Base-by-base conservation (phyloP, 2,888 invertebrate genomes). In the Calameuta pallipes region DNA sequence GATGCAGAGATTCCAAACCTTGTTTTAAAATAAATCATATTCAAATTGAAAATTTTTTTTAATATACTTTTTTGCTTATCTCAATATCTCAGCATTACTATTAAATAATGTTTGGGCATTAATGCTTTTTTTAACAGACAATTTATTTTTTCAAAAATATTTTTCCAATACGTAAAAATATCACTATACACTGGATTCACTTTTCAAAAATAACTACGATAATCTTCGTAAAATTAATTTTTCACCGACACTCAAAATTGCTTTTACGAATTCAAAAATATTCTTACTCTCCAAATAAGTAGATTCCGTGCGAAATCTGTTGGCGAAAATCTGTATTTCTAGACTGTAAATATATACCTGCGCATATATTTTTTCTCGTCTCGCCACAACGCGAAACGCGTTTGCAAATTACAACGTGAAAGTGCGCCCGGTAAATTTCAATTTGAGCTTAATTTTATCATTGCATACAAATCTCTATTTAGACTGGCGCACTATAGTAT, bases 401-500 rank as follows among this genome's bases (percentile, higher is more conserved):
- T 56, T 56, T 23, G 56, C 56, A 56, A 56, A 56, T 56, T 56
- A 56, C 15, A 9, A 23, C 15, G 56, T 70, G 78, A 79, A 79
- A 34, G 81, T 78, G 82, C 79, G 78, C 75, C 35, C 81, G 79
- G 81, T 83, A 83, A 82, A 83, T 82, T 82, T 81, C 79, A 82
- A 83, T 83, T 83, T 80, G 37, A 75, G 41, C 76, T 80, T 83
- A 82, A 83, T 83, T 82, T 82, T 79, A 83, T 83, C 82, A 83
- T 82, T 79, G 83, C 82, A 82, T 83, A 83, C 83, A 83, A 83
- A 83, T 83, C 83, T 83, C 81, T 82, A 83, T 82, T 82, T 79
- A 75, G 56, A 56, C 9, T 56, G 23, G 56, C 23, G 56, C 56
- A 9, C 56, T 56, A 13, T 56, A 13, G 71, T 71, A 71, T 71